Evolutionary conservation across 2,888 invertebrate genomes (phyloP).

Genomic region (Chymomyza amoena): DNA sequence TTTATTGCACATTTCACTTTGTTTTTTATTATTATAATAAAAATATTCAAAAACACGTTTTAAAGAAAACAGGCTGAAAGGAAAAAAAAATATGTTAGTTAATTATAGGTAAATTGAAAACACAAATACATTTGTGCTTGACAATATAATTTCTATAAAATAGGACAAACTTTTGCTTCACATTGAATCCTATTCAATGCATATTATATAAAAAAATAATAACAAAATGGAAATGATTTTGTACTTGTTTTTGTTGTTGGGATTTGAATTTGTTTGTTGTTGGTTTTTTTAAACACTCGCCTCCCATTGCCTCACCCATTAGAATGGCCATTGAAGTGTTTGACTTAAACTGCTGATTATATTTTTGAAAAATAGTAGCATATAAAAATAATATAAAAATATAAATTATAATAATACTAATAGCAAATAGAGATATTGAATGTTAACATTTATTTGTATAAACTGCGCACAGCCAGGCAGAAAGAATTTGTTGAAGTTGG

Average conservation of each 20-base stretch:
- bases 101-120: slow-evolving; percentile 25
- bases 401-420: slow-evolving; percentile 39
- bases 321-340: slow-evolving; percentile 23
- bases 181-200: neutral
- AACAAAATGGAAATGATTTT: neutral
- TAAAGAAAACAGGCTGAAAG: neutral
- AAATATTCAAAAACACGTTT: too few species aligned
- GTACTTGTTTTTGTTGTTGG: neutral
- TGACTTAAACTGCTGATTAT: slow-evolving; percentile 24
- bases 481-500: slow-evolving; percentile 38
- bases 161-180: slow-evolving; percentile 14
- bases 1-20: too few species aligned
- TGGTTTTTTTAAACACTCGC: slow-evolving; percentile 13
- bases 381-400: slow-evolving; percentile 37
- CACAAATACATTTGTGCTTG: slow-evolving; percentile 68
- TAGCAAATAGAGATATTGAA: slow-evolving; percentile 32
- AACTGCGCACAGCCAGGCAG: slow-evolving; percentile 37
- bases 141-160: slow-evolving; percentile 75
- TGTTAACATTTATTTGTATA: slow-evolving; percentile 52
- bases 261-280: slow-evolving; percentile 14
- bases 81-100: slow-evolving; percentile 32
- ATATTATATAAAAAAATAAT: neutral
- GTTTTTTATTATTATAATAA: too few species aligned
- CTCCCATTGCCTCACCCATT: slow-evolving; percentile 31
- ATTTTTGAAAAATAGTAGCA: slow-evolving; percentile 35